Base-by-base conservation (phyloP, 1,140 invertebrate species). In the Zaprionus lachaisei region DNA sequence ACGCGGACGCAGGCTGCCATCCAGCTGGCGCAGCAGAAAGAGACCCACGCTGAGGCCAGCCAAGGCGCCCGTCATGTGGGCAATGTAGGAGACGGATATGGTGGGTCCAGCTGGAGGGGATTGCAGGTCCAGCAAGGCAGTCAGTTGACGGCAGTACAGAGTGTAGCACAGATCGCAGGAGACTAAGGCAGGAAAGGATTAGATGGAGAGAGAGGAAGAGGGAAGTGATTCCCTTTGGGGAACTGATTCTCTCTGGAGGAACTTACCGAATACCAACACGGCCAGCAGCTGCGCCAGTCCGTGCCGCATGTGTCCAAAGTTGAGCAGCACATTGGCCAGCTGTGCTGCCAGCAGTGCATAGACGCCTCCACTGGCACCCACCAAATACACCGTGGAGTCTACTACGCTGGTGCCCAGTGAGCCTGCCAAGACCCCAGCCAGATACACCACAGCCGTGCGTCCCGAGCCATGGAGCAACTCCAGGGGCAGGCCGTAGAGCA, bases 251-350 rank as follows among this genome's bases (percentile, higher is more conserved):
- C 9, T 28, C 56, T 1, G 62, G 20, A 11, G 0, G 2, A 75
- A 94, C 96, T 95, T 94, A 97, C 97, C 98, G 86, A 99, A 97
- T 55, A 98, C 95, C 81, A 99, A 96, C 77, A 98, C 96, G 56
- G 97, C 97, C 81, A 98, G 95, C 63, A 99, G 94, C 81, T 98
- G 95, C 70, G 98, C 94, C 62, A 98, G 95, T 31, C 97, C 98
- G 90, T 98, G 97, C 85, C 98, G 97, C 97, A 99, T 98, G 90
- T 98, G 97, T 87, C 98, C 97, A 93, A 98, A 99, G 93, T 99
- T 99, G 80, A 99, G 95, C 67, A 99, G 94, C 20, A 98, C 96
- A 93, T 99, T 99, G 68, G 98, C 97, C 79, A 99, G 94, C 94
- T 99, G 98, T 64, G 98, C 98, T 4, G 98, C 98, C 11, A 99